Evolutionary conservation across 2,113 vertebrate genomes (phyloP), one percentile per base, ranked within the genome.

Genomic region (Thinocorus orbignyianus): DNA sequence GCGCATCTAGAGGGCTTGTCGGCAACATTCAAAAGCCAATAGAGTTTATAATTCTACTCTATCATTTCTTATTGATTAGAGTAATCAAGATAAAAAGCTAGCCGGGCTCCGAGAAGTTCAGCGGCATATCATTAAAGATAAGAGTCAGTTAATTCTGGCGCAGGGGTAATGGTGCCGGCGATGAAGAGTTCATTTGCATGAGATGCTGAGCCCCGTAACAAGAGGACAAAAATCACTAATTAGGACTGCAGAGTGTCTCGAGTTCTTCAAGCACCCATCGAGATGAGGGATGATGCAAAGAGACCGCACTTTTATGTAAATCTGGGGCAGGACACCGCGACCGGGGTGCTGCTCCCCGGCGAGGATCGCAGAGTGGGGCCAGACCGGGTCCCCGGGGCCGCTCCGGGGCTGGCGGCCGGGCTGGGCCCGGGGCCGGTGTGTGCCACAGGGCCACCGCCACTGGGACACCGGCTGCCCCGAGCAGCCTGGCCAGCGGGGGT

Each of bases 191-290:
- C 98, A 99, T 99, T 99, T 99, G 98, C 99, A 99, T 99, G 98
- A 98, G 98, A 98, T 97, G 98, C 98, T 98, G 98, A 98, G 98
- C 98, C 98, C 98, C 97, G 98, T 97, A 98, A 98, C 98, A 98
- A 98, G 98, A 98, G 98, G 98, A 99, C 98, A 99, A 98, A 99
- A 99, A 99, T 99, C 99, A 99, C 98, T 99, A 99, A 99, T 99
- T 99, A 99, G 98, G 97, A 97, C 97, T 97, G 98, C 98, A 98
- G 98, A 99, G 97, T 97, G 98, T 98, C 98, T 97, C 97, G 97
- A 97, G 98, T 98, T 98, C 96, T 94, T 98, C 97, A 97, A 99
- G 98, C 97, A 98, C 98, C 96, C 98, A 98, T 97, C 92, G 98
- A 98, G 98, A 97, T 96, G 97, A 85, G 51, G 80, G 97, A 97